Percentiles rank a stretch among this genome's conserved stretches.
These are phyloP conservation scores for Hydractinia echinata DNA, from an alignment of 30 jellyfish, hydroid and myxozoan species.

Conservation along the genomic window DNA sequence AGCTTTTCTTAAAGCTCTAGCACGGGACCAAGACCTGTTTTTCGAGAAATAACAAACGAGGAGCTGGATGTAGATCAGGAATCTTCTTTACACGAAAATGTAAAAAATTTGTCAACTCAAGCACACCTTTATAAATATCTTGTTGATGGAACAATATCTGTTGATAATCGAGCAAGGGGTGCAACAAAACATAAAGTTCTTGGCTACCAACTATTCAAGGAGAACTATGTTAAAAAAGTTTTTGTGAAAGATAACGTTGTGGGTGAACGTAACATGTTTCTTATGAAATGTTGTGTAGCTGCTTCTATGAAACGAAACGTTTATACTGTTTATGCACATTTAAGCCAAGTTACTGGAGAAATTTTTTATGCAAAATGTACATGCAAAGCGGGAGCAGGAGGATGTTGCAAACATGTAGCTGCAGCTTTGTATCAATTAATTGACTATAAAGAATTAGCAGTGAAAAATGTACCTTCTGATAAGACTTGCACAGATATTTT, in stretches of 20 bases:
- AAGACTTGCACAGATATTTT: constrained; percentile 23
- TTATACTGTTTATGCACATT: constrained; percentile 26
- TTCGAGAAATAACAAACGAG: too few species aligned
- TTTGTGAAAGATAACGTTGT: constrained; percentile 45
- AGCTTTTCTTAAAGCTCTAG: too few species aligned
- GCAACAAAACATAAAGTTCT: constrained; percentile 1
- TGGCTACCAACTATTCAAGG: constrained; percentile 21
- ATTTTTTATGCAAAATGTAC: too few species aligned
- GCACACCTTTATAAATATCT: background rate
- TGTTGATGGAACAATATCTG: constrained; percentile 5
- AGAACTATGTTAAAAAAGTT: constrained; percentile 21
- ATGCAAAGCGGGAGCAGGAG: constrained; percentile 51
- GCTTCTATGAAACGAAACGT: constrained; percentile 19
- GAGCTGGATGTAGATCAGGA: too few species aligned
- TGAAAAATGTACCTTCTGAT: constrained; percentile 7
- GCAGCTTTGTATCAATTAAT: constrained; percentile 29
- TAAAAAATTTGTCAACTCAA: too few species aligned
- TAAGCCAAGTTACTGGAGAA: constrained; percentile 6
- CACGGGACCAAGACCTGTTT: too few species aligned
- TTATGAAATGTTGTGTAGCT: constrained; percentile 17
- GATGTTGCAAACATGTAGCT: constrained; percentile 59
- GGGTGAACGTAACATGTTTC: constrained; percentile 36
- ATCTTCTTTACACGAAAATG: too few species aligned
- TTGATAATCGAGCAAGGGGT: background rate
- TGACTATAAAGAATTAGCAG: constrained; percentile 27